These are phyloP conservation scores for Dryobota labecula DNA, from an alignment of 2,888 invertebrate genomes.

Conservation along the genomic window DNA sequence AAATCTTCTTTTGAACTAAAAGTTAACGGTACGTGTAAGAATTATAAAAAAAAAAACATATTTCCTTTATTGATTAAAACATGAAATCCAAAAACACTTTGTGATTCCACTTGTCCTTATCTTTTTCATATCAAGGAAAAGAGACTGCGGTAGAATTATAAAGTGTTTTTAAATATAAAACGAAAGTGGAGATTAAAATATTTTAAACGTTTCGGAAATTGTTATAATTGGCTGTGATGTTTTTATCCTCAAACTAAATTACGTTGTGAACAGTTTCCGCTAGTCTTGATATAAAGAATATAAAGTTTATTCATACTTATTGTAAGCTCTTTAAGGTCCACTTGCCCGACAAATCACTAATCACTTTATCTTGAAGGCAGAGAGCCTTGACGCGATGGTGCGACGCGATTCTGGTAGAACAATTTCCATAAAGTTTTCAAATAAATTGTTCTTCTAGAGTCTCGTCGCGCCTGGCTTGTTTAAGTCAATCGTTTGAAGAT, in stretches of 20 bases:
- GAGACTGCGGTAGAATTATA: conserved; percentile 18
- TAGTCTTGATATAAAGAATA: conserved; percentile 44
- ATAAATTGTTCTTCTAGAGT: too few species aligned
- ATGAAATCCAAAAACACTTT: conserved; percentile 2
- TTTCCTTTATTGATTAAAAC: conserved; percentile 30
- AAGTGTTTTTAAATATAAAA: conserved; percentile 16
- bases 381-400: too few species aligned
- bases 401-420: too few species aligned
- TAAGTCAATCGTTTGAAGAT: neutral
- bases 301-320: conserved; percentile 35
- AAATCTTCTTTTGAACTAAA: conserved; percentile 52
- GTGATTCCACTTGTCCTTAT: conserved; percentile 4
- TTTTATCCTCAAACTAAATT: conserved; percentile 53
- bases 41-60: conserved; percentile 24
- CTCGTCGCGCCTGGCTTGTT: too few species aligned
- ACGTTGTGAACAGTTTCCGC: conserved; percentile 52
- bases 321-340: conserved; percentile 33
- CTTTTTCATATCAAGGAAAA: conserved; percentile 5
- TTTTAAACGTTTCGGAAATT: conserved; percentile 54
- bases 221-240: conserved; percentile 68
- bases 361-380: neutral
- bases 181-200: conserved; percentile 18
- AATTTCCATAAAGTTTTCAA: too few species aligned
- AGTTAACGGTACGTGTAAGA: conserved; percentile 49
- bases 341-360: neutral